Percentiles rank a stretch among this genome's conserved stretches.
These are phyloP conservation scores for Drosophila stalkeri DNA, from an alignment of 2,888 invertebrate genomes.

Conservation along the genomic window DNA sequence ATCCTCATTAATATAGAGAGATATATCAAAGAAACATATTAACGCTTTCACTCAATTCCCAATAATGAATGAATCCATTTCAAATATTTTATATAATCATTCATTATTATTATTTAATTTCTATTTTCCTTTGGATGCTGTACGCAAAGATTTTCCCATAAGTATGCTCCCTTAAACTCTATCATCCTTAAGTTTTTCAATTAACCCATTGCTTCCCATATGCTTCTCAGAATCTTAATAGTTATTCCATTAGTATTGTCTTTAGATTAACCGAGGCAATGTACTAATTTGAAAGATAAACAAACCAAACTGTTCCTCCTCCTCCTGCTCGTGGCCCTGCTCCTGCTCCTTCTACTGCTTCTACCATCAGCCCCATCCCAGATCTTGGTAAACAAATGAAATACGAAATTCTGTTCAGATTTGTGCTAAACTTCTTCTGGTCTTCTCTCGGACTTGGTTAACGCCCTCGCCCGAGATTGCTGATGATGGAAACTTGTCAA, in stretches of 20 bases:
- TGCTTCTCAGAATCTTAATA: background rate
- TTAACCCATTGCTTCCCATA: background rate
- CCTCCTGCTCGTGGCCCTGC: background rate
- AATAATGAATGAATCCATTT: background rate
- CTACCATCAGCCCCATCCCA: background rate
- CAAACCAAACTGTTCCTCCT: slow-evolving; percentile 19
- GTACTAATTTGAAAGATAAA: slow-evolving; percentile 69
- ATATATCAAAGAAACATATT: background rate
- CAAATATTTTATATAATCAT: background rate
- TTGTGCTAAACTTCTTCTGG: slow-evolving; percentile 32
- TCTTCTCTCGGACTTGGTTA: slow-evolving; percentile 12
- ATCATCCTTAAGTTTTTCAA: background rate
- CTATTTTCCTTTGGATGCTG: background rate
- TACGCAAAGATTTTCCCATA: background rate
- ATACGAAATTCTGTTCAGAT: slow-evolving; percentile 52
- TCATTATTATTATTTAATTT: background rate
- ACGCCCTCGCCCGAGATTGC: slow-evolving; percentile 27
- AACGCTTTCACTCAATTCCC: background rate
- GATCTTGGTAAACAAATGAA: slow-evolving; percentile 65
- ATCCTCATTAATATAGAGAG: background rate
- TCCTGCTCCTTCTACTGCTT: background rate
- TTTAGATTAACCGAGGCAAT: slow-evolving; percentile 49
- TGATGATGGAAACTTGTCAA: slow-evolving; percentile 81
- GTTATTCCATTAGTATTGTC: slow-evolving; percentile 53
- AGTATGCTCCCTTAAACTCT: background rate